Base-by-base conservation (phyloP, 2,888 invertebrate genomes). In the Melieria omissa region DNA sequence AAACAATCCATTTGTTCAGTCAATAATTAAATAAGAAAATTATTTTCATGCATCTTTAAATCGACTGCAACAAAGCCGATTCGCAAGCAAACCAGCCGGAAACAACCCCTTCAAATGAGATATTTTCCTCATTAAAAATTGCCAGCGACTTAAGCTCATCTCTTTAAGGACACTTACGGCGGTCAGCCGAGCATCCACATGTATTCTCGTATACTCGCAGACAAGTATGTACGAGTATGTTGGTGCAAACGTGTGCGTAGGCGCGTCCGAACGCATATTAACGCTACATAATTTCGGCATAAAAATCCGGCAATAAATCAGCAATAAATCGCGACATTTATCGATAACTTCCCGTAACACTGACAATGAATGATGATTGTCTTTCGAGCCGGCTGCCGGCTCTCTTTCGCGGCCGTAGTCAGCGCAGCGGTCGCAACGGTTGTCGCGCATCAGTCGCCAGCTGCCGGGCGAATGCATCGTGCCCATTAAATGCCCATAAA, bases 301-400 rank as follows among this genome's bases (percentile, higher is more conserved):
- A 63, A 63, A 69, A 69, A 62, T 69, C 6, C 6, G 3, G 70
- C 44, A 70, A 61, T 70, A 70, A 65, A 64, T 49, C 65, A 54
- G 54, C 45, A 63, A 69, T 69, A 69, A 63, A 65, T 65, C 57
- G 64, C 65, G 58, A 65, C 64, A 65, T 70, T 70, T 70, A 70
- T 65, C 58, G 70, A 64, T 70, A 60, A 58, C 58, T 70, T 70
- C 64, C 64, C 42, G 47, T 54, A 52, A 65, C 44, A 70, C 70
- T 70, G 70, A 52, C 64, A 70, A 70, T 70, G 49, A 65, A 70
- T 62, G 63, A 69, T 69, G 62, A 41, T 42, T 61, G 6, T 16
- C 44, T 44, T 42, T 49, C 47, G 29, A n/a, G 12, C 42, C 7
- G 16, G 16, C 41, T 58, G 58, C n/a, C 5, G 47, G n/a, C n/a